Conservation (phyloP, 1,140 invertebrate genomes). For the Megathymus violae region DNA sequence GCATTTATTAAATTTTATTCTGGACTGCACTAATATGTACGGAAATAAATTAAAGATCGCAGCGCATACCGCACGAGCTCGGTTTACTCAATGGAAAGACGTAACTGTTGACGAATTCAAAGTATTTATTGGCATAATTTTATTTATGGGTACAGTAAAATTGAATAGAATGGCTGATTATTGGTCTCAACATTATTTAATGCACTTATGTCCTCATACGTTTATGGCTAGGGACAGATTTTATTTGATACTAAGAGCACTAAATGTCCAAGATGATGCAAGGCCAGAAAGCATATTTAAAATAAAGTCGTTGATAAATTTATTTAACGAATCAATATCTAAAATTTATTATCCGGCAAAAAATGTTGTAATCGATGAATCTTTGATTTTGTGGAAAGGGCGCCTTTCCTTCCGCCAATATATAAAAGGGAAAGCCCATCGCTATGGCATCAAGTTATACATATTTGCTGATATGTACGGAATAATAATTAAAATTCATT, state of each 20-base stretch:
- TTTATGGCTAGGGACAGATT: conserved; percentile 27
- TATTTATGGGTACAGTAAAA: conserved; percentile 23
- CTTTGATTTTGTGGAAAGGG: conserved; percentile 53
- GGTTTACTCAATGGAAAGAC: conserved; percentile 24
- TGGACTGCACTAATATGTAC: conserved; percentile 27
- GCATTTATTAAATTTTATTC: conserved; percentile 17
- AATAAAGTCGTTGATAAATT: conserved; percentile 27
- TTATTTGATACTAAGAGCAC: conserved; percentile 24
- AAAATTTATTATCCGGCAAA: conserved; percentile 44
- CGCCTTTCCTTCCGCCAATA: conserved; percentile 55
- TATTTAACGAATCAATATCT: conserved; percentile 37
- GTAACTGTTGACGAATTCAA: conserved; percentile 22
- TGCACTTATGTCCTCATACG: conserved; percentile 4
- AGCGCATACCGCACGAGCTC: conserved; percentile 18
- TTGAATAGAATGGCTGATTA: conserved; percentile 25
- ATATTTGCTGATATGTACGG: conserved; percentile 35
- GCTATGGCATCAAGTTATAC: conserved; percentile 52
- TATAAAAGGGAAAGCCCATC: conserved; percentile 50
- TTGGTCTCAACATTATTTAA: conserved; percentile 24
- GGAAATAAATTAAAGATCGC: conserved; percentile 34
- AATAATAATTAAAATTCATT: conserved; percentile 33
- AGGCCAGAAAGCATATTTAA: conserved; percentile 20
- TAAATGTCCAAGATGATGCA: conserved; percentile 11
- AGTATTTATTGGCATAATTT: conserved; percentile 10
- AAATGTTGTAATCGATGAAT: conserved; percentile 52